phyloP scores from a whole-genome alignment of 2,797 vertebrate species.

The Molossus molossus region DNA sequence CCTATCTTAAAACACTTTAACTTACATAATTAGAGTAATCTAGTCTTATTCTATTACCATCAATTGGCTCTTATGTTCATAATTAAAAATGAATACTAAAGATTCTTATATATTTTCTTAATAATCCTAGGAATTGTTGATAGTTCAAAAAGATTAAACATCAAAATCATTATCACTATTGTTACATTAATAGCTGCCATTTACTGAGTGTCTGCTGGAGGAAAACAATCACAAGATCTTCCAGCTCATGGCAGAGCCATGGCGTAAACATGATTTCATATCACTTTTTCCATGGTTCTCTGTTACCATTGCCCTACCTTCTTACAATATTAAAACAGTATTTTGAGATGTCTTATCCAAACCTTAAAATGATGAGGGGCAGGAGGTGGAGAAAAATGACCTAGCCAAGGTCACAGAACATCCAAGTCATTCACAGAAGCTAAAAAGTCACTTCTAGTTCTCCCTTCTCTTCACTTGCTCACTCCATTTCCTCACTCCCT shows the following conservation, averaged over 20 bases:
- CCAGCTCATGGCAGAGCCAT: neutral
- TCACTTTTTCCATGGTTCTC: neutral
- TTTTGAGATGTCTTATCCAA: slow-evolving; percentile 25
- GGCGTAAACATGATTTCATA: neutral
- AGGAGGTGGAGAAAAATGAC: neutral
- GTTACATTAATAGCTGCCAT: slow-evolving; percentile 6
- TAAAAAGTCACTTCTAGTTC: neutral
- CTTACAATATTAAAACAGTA: neutral
- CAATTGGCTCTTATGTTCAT: neutral
- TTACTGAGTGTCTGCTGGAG: slow-evolving; percentile 41
- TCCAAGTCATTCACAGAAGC: neutral
- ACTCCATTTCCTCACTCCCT: neutral
- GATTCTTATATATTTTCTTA: slow-evolving; percentile 30
- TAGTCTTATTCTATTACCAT: slow-evolving; percentile 51
- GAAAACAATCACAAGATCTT: neutral
- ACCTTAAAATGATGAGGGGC: neutral
- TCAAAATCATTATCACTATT: slow-evolving; percentile 68
- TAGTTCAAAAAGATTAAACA: slow-evolving; percentile 59
- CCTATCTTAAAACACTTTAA: slow-evolving; percentile 54
- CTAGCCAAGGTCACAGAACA: slow-evolving; percentile 11
- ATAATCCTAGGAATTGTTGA: slow-evolving; percentile 11
- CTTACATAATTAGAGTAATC: neutral
- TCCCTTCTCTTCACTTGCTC: neutral
- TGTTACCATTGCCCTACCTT: neutral
- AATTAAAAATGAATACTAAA: slow-evolving; percentile 56